Percentiles rank a stretch among this genome's conserved stretches.
Conservation (phyloP, 2,797 vertebrate species). For the Hipposideros larvatus region DNA sequence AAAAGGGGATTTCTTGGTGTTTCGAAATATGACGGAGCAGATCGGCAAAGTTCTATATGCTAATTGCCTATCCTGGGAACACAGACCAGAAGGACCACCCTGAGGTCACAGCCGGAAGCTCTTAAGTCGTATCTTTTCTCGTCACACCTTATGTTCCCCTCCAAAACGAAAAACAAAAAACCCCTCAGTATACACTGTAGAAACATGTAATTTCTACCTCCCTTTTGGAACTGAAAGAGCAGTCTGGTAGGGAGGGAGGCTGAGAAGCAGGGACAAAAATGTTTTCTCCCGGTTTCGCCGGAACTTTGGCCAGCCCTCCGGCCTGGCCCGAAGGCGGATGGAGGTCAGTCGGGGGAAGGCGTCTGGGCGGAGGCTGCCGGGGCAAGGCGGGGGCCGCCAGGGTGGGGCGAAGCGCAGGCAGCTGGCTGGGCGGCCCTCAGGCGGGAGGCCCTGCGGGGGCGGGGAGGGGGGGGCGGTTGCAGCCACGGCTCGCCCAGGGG, state of each 20-base stretch:
- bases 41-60: not conserved
- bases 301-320: not conserved
- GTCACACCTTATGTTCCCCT: not conserved
- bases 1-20: slow-evolving; percentile 68
- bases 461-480: not conserved
- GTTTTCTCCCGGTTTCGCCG: not conserved
- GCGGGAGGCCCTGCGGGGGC: slow-evolving; percentile 61
- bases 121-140: not conserved
- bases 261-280: not conserved
- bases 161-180: not conserved
- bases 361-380: slow-evolving; percentile 62
- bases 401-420: slow-evolving; percentile 53
- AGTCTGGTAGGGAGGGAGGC: not conserved
- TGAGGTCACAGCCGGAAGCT: not conserved
- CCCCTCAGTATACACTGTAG: not conserved
- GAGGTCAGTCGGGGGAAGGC: slow-evolving; percentile 64
- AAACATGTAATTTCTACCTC: slow-evolving; percentile 31
- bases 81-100: not conserved
- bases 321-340: not conserved
- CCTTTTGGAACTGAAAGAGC: not conserved
- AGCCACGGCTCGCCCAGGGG: not conserved
- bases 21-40: slow-evolving; percentile 59
- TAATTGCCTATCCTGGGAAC: not conserved
- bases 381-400: not conserved
- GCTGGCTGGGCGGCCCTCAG: slow-evolving; percentile 48